Percentiles rank a stretch among this genome's conserved stretches.
phyloP scores from a whole-genome alignment of 2,888 invertebrate genomes.

The Heliconius ethilla region DNA sequence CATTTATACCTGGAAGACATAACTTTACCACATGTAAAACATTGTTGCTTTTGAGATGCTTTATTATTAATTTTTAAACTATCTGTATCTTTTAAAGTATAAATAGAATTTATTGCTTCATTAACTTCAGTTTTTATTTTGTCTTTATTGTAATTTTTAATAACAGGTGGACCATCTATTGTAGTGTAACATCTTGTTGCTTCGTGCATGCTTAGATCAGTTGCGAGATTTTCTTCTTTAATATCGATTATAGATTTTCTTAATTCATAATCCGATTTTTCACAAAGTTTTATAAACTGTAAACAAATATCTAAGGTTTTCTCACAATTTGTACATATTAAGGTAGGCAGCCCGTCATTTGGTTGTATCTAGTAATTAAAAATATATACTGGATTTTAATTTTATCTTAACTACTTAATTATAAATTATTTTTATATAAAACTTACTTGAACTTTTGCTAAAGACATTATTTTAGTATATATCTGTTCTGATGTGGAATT shows the following conservation, averaged over 20 bases:
- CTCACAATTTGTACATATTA: constrained; percentile 64
- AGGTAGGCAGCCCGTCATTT: constrained; percentile 64
- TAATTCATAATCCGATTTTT: constrained; percentile 61
- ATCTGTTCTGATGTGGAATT: constrained; percentile 52
- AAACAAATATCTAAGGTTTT: constrained; percentile 60
- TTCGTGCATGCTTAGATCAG: constrained; percentile 1
- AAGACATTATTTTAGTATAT: constrained; percentile 62
- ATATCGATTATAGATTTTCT: constrained; percentile 47
- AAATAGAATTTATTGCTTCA: constrained; percentile 44
- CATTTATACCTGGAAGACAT: constrained; percentile 71
- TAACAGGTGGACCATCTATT: not conserved
- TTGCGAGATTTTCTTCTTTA: constrained; percentile 31
- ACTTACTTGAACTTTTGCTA: constrained; percentile 66
- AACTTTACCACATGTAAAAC: constrained; percentile 78
- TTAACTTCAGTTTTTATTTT: constrained; percentile 20
- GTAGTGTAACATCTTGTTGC: not conserved
- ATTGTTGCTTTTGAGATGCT: constrained; percentile 55
- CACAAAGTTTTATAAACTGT: constrained; percentile 63
- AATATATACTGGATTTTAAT: not conserved
- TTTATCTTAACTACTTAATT: not conserved
- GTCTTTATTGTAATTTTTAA: not conserved
- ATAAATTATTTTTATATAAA: not conserved
- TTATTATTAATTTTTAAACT: constrained; percentile 23
- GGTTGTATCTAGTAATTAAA: constrained; percentile 58
- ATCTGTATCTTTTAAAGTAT: constrained; percentile 36